Conservation (phyloP, 2,888 invertebrate species). For the Poecilus cupreus region DNA sequence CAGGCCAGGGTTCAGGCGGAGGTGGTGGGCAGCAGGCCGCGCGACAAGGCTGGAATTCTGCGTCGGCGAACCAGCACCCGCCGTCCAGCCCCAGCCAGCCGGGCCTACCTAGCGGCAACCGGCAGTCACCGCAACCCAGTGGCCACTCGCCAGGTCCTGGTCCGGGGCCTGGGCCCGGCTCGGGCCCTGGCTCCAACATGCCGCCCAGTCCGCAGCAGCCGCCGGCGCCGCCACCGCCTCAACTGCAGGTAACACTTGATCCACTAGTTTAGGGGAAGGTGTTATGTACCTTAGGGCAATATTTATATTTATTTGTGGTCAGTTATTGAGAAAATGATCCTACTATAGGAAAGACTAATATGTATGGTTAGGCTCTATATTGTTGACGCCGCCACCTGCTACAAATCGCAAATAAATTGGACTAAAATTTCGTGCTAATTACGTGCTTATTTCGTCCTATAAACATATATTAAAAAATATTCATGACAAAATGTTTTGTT, state of each 20-base stretch:
- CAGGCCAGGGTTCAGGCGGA: not conserved
- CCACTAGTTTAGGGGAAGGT: too few species aligned
- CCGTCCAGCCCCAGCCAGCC: constrained; percentile 69
- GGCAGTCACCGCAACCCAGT: constrained; percentile 71
- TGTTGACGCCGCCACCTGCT: too few species aligned
- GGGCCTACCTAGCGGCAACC: constrained; percentile 67
- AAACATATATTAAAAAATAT: too few species aligned
- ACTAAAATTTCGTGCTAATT: too few species aligned
- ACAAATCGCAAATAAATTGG: too few species aligned
- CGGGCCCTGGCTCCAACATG: constrained; percentile 75
- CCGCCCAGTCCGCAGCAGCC: constrained; percentile 75
- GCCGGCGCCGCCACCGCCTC: constrained; percentile 69
- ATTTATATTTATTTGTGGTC: too few species aligned
- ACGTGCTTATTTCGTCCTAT: too few species aligned
- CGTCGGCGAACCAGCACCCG: constrained; percentile 69
- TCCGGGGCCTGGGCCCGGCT: constrained; percentile 74
- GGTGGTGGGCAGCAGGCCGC: not conserved
- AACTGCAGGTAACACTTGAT: constrained; percentile 55
- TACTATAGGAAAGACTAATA: too few species aligned
- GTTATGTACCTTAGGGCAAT: too few species aligned
- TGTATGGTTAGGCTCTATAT: too few species aligned
- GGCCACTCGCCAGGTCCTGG: constrained; percentile 74
- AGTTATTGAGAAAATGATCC: too few species aligned
- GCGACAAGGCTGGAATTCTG: constrained; percentile 68
- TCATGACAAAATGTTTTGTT: too few species aligned